Evolutionary conservation across 2,113 vertebrate species (phyloP), one percentile per base, ranked within the genome.

Genomic region (Calypte anna): DNA sequence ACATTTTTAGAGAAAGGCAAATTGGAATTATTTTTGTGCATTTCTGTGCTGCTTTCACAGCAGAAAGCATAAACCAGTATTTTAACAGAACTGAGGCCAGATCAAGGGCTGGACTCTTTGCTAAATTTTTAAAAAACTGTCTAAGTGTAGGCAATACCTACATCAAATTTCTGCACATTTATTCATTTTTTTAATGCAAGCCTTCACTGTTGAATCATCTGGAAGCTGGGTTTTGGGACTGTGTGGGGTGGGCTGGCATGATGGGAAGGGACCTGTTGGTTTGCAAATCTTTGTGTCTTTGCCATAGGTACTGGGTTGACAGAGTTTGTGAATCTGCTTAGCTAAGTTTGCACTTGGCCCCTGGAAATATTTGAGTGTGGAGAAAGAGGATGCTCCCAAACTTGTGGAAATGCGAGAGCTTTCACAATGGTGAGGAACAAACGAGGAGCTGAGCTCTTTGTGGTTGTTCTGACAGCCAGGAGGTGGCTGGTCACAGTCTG

Each of bases 391-490:
- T 43, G 15, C 12, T 85, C 28, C 25, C 38, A 59, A 12, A 51
- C 33, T 64, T 17, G 2, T 64, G 75, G 58, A 59, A 50, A 31
- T 24, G 27, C 3, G 8, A 61, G 76, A 69, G 30, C n/a, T 82
- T 84, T 79, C 4, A 1, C 1, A 13, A 5, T 18, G 38, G 12
- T n/a, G 48, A 78, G 69, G 48, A 81, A 8, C 16, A 50, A 21
- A 46, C 8, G 24, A 38, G 25, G 30, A 72, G n/a, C 58, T 69
- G 44, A 73, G 58, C 10, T 68, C 22, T 2, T 1, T 15, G 20
- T 64, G 46, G 22, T 24, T 50, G 15, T 31, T 6, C 7, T 20
- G 28, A 30, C 7, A 4, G 28, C 22, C 28, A 5, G 0, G 1
- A 1, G 4, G 16, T 57, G 50, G 12, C 31, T 70, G 33, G 31